Base-by-base conservation (phyloP, 1,140 invertebrate species). In the Vanessa atalanta region DNA sequence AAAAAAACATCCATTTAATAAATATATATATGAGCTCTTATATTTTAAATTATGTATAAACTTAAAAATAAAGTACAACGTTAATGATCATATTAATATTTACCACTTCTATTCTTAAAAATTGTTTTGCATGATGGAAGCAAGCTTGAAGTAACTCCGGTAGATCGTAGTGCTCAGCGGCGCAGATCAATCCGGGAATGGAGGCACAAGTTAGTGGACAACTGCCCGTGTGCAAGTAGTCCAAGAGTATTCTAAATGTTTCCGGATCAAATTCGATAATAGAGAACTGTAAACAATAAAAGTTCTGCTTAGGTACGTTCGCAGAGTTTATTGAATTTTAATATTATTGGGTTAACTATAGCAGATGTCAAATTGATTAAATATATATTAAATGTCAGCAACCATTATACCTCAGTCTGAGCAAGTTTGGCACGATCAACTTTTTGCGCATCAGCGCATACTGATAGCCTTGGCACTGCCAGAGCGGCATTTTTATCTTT, bases 251-350 rank as follows among this genome's bases (percentile, higher is more conserved):
- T 63, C 97, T 95, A 90, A 99, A 98, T 0, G 97, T 99, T 65
- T 98, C 97, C 3, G 97, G 96, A 93, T 98, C 98, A 90, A 99
- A 99, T 92, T 99, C 98, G 81, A 98, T 98, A 81, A 98, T 98
- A 69, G 96, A 97, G 92, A 99, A 99, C 96, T 97, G 78, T 92
- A 93, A 85, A 76, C 82, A 63, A 50, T 5, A 9, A 43, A 43
- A 9, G 37, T 43, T 43, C 6, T 43, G 37, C 1, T 43, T 43
- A 43, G 37, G 37, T 43, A 6, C 37, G 7, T 8, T 43, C 8
- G 37, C 37, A 15, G 48, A 14, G 12, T 15, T n/a, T 6, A 50
- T 14, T 15, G 5, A 14, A 7, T n/a, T 20, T 53, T 16, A n/a
- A 60, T 11, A 60, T 60, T 14, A 60, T 60, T 23, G 23, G 1